Evolutionary conservation across 2,888 invertebrate genomes (phyloP), one percentile per base, ranked within the genome.

Genomic region (Ametastegia equiseti): DNA sequence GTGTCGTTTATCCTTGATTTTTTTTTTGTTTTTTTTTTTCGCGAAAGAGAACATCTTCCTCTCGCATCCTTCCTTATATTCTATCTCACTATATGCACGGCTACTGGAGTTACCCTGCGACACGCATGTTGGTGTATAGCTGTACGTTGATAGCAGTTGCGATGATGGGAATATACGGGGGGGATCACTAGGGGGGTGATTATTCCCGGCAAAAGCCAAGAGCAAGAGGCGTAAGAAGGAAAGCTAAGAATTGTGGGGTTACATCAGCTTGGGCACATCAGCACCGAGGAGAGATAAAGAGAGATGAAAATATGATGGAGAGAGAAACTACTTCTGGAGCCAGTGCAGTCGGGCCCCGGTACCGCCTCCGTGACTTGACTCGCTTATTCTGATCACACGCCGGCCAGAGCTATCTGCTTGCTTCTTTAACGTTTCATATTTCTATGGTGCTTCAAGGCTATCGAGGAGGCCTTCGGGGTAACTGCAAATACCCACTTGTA

Each of bases 211-310:
- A 42, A 78, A 45, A 63, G 78, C 45, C 78, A 83, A 85, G 83
- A 88, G 87, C 89, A 82, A 86, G 86, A 86, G 83, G 86, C 85
- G 86, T 63, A 78, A 57, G 78, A 78, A 78, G 60, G 78, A 78
- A 78, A 78, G 78, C 78, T 42, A 63, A 78, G 78, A 63, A 78
- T 39, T 36, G 15, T 78, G 60, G 78, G 78, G 75, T 75, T 75
- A 75, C 75, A 75, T 75, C 75, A 75, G 54, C 54, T 75, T 27
- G 54, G 75, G 33, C 30, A 27, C 47, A 71, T 71, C 71, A 71
- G 71, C 71, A 71, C 45, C 47, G 39, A 71, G 85, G 87, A 85
- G 85, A 67, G 84, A 85, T 83, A 4, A 71, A 71, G 13, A 71
- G 27, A 71, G 84, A 84, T n/a, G n/a, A n/a, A n/a, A n/a, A n/a